These are phyloP conservation scores for Lepisosteus osseus DNA, from an alignment of 2,113 vertebrate genomes.

Conservation along the genomic window DNA sequence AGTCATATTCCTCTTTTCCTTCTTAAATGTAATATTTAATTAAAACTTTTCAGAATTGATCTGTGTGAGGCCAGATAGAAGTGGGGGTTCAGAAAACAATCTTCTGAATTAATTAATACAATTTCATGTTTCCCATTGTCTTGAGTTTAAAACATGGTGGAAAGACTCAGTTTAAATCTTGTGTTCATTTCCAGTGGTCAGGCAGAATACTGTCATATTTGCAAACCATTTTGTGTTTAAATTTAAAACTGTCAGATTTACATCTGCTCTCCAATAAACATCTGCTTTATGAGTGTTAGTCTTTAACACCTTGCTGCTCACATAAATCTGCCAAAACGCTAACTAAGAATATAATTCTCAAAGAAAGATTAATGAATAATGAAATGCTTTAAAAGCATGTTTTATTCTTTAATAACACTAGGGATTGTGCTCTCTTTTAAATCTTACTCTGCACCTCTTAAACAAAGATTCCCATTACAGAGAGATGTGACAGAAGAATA, in stretches of 20 bases:
- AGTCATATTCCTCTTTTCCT: no score
- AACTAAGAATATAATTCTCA: slow-evolving; percentile 1
- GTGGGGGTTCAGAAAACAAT: no score
- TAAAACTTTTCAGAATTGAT: no score
- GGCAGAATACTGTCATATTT: background rate
- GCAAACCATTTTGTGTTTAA: background rate
- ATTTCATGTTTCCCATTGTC: slow-evolving; percentile 47
- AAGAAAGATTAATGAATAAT: background rate
- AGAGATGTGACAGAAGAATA: no score
- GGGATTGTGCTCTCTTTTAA: background rate
- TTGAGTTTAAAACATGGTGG: slow-evolving; percentile 42
- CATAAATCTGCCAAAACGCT: background rate
- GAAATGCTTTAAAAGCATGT: slow-evolving; percentile 6
- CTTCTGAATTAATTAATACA: no score
- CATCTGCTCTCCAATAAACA: background rate
- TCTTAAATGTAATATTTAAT: no score
- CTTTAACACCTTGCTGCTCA: background rate
- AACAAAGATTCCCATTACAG: background rate
- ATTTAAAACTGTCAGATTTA: background rate
- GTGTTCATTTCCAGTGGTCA: background rate
- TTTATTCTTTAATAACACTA: background rate
- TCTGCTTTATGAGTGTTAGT: background rate
- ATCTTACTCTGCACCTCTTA: background rate
- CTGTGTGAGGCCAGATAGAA: no score
- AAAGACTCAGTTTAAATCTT: background rate